These are phyloP conservation scores for Lutjanus campechanus DNA, from an alignment of 2,797 vertebrate species.

Conservation along the genomic window DNA sequence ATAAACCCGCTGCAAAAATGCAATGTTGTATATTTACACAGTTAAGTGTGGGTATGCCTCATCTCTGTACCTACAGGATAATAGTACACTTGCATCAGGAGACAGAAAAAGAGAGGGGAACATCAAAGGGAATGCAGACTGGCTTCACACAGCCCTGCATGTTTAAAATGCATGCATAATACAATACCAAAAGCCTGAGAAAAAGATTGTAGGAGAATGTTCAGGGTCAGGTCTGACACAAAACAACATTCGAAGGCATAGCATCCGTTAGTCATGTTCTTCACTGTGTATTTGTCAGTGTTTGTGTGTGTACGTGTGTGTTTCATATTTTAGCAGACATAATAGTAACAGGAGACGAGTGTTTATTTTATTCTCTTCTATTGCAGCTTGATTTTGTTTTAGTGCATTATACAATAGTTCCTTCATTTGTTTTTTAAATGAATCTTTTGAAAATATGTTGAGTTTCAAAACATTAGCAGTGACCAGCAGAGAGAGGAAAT, in stretches of 20 bases:
- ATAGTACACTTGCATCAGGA: constrained; percentile 34
- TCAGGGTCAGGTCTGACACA: constrained; percentile 58
- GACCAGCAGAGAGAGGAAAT: not conserved
- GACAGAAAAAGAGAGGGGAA: constrained; percentile 34
- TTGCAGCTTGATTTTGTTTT: not conserved
- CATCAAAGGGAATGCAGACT: constrained; percentile 63
- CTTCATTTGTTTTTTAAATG: not conserved
- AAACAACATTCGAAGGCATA: constrained; percentile 38
- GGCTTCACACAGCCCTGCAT: constrained; percentile 52
- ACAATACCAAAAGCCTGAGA: constrained; percentile 46
- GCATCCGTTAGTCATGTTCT: constrained; percentile 35
- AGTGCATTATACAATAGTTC: constrained; percentile 2
- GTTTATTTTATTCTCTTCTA: constrained; percentile 5
- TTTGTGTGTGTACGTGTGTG: not conserved
- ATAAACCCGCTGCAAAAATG: not conserved
- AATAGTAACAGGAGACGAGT: not conserved
- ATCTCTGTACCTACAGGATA: constrained; percentile 34
- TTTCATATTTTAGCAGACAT: constrained; percentile 17
- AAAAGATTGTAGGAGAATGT: constrained; percentile 49
- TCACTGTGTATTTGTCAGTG: not conserved
- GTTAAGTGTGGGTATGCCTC: not conserved
- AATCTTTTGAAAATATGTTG: not conserved
- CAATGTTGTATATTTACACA: constrained; percentile 21
- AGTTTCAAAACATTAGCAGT: not conserved
- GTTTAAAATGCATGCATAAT: constrained; percentile 68